phyloP scores from a whole-genome alignment of 92 coral and sea anemone genomes.

The Epizoanthus stellaris region DNA sequence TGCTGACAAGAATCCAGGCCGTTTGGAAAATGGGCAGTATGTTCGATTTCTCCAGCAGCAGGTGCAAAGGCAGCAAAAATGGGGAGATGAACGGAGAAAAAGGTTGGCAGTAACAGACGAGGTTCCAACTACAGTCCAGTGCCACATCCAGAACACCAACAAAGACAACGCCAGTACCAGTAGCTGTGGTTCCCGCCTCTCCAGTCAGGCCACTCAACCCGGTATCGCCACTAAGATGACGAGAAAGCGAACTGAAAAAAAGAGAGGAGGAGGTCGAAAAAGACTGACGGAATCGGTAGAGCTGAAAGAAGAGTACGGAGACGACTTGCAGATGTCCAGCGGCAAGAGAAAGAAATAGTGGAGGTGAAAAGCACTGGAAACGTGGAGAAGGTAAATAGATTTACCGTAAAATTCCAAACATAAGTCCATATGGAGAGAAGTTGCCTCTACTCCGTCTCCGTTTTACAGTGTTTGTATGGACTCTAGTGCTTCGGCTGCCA shows the following conservation, averaged over 20 bases:
- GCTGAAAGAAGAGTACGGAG: constrained; percentile 18
- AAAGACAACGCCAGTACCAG: constrained; percentile 8
- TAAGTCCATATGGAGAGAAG: background rate
- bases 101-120: too few species aligned
- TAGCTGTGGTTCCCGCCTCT: constrained; percentile 11
- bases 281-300: background rate
- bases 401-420: too few species aligned
- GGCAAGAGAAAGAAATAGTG: background rate
- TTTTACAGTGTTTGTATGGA: too few species aligned
- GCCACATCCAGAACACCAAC: background rate
- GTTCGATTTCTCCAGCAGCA: constrained; percentile 14
- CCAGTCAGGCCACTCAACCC: background rate
- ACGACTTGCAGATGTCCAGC: constrained; percentile 20
- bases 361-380: constrained; percentile 11
- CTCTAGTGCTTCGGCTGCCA: too few species aligned
- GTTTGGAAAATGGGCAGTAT: background rate
- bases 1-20: too few species aligned
- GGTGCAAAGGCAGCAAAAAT: background rate
- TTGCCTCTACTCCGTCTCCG: too few species aligned
- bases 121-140: too few species aligned
- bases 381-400: constrained; percentile 18
- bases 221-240: constrained; percentile 16
- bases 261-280: constrained; percentile 2
- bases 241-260: background rate
- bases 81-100: too few species aligned